phyloP scores from a whole-genome alignment of 2,797 vertebrate genomes.

The Pogoniulus pusillus region DNA sequence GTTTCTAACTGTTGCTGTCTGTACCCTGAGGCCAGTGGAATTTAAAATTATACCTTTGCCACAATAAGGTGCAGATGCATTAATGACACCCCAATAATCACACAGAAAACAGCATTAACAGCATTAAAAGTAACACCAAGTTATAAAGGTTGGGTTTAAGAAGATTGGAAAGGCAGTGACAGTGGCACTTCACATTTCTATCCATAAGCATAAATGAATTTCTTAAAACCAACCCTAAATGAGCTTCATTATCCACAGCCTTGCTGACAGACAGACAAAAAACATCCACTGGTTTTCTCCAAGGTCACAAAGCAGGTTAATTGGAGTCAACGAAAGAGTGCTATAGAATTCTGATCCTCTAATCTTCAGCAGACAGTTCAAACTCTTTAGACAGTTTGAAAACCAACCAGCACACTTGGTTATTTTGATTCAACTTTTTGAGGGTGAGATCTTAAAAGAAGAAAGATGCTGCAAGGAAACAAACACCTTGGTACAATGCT shows the following conservation, averaged over 20 bases:
- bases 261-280: not conserved
- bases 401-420: constrained; percentile 24
- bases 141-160: not conserved
- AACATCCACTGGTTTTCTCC: not conserved
- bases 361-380: not conserved
- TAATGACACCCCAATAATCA: not conserved
- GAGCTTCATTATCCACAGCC: not conserved
- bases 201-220: not conserved
- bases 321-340: not conserved
- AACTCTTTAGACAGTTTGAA: not conserved
- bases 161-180: not conserved
- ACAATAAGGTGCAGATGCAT: not conserved
- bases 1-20: not conserved
- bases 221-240: not conserved
- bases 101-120: not conserved
- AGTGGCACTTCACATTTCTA: not conserved
- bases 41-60: not conserved
- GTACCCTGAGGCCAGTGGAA: not conserved
- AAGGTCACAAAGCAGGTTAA: constrained; percentile 2
- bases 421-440: constrained; percentile 38
- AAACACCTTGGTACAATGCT: constrained; percentile 12
- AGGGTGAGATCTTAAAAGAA: constrained; percentile 45
- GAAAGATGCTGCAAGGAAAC: constrained; percentile 37
- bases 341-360: not conserved
- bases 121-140: not conserved